These are phyloP conservation scores for Pseudomyrmex cubaensis DNA, from an alignment of 1,140 invertebrate genomes.

Conservation along the genomic window DNA sequence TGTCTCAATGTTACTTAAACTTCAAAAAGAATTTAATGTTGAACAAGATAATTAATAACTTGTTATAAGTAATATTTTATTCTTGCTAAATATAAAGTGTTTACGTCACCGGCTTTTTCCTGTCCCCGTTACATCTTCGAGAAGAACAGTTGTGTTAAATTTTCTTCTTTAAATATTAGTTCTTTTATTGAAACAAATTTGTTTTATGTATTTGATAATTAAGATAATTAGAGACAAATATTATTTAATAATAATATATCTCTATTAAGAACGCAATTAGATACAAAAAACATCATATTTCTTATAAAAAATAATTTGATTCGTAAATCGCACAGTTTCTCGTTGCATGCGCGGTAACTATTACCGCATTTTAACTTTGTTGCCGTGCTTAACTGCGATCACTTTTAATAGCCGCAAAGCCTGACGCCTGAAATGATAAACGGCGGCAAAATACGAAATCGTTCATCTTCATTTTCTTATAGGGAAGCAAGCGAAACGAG, in stretches of 20 bases:
- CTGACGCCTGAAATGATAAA: conserved; percentile 9
- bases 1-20: conserved; percentile 1
- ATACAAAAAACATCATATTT: not conserved
- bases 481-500: not conserved
- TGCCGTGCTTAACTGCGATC: conserved; percentile 4
- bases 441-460: conserved; percentile 29
- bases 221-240: not conserved
- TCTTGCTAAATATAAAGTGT: conserved; percentile 16
- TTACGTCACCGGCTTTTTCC: not conserved
- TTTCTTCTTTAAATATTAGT: not conserved
- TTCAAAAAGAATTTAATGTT: conserved; percentile 12
- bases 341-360: not conserved
- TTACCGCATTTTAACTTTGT: conserved; percentile 3
- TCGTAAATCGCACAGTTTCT: not conserved
- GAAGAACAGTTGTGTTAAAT: not conserved
- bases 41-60: conserved; percentile 6
- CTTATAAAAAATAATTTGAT: not conserved
- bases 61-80: not conserved
- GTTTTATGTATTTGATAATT: not conserved
- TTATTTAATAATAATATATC: too few species aligned
- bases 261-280: too few species aligned
- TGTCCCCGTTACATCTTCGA: not conserved
- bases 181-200: not conserved
- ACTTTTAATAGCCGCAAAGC: not conserved
- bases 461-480: conserved; percentile 32